phyloP scores from a whole-genome alignment of 1,140 invertebrate species.

The Leptinotarsa undecemlineata region DNA sequence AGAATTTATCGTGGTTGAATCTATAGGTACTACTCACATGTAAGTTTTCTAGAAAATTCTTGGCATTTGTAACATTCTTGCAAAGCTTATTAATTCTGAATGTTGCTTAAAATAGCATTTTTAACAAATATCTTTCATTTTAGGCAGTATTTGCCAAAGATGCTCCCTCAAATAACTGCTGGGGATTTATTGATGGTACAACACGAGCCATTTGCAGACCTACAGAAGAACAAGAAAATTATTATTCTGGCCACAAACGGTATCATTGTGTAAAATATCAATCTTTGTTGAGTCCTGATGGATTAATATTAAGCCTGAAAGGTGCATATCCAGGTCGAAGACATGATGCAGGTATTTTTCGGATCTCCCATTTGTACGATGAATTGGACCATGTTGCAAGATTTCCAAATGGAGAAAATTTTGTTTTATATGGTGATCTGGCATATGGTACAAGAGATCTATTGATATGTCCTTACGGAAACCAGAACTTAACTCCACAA shows the following conservation, averaged over 20 bases:
- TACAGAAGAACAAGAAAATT: slow-evolving; percentile 36
- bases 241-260: slow-evolving; percentile 40
- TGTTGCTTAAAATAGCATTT: neutral
- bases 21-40: slow-evolving; percentile 21
- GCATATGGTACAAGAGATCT: slow-evolving; percentile 32
- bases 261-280: slow-evolving; percentile 40
- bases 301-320: slow-evolving; percentile 32
- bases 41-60: slow-evolving; percentile 19
- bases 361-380: slow-evolving; percentile 31
- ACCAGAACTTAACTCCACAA: neutral
- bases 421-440: slow-evolving; percentile 37
- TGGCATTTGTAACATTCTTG: neutral
- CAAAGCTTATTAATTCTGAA: neutral
- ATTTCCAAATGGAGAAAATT: slow-evolving; percentile 32
- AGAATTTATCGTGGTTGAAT: slow-evolving; percentile 31
- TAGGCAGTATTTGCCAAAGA: slow-evolving; percentile 28
- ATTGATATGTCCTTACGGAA: slow-evolving; percentile 26
- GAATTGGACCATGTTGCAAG: slow-evolving; percentile 23
- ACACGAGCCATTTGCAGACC: slow-evolving; percentile 36
- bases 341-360: slow-evolving; percentile 41
- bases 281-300: slow-evolving; percentile 40
- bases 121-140: slow-evolving; percentile 18
- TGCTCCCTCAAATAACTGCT: slow-evolving; percentile 32
- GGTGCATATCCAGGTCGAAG: slow-evolving; percentile 32
- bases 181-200: slow-evolving; percentile 41